phyloP scores from a whole-genome alignment of 2,113 vertebrate genomes.

The Beaufortia kweichowensis region DNA sequence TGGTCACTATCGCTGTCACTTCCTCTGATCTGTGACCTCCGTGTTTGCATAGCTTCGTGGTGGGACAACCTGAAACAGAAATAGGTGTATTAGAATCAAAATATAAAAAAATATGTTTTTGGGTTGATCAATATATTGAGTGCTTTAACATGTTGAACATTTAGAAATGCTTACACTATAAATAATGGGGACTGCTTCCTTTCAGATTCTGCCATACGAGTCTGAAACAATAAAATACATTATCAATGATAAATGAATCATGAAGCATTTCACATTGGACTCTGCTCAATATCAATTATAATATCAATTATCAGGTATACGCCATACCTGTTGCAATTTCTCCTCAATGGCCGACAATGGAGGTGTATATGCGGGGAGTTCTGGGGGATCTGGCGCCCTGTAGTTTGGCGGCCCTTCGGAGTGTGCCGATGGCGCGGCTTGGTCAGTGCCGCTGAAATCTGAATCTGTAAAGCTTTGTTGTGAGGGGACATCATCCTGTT shows the following conservation, averaged over 20 bases:
- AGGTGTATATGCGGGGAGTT: conserved; percentile 32
- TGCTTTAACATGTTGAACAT: background rate
- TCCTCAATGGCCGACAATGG: conserved; percentile 68
- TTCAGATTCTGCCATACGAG: conserved; percentile 56
- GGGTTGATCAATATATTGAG: background rate
- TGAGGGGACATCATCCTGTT: conserved; percentile 49
- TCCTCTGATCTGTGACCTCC: conserved; percentile 82
- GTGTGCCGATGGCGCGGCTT: conserved; percentile 40
- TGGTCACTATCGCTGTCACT: conserved; percentile 81
- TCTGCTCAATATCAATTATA: no score
- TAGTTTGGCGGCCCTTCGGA: conserved; percentile 74
- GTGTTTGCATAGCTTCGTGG: conserved; percentile 78
- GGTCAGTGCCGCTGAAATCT: conserved; percentile 62
- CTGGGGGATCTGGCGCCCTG: conserved; percentile 67
- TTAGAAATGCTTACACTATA: conserved; percentile 69
- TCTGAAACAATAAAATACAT: conserved; percentile 57
- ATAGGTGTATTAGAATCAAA: background rate
- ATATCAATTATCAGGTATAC: background rate
- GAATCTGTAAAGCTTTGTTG: conserved; percentile 70
- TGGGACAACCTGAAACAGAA: conserved; percentile 75
- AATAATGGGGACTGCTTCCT: conserved; percentile 61
- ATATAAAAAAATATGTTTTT: background rate
- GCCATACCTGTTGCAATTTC: conserved; percentile 68
- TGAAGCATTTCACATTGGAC: background rate
- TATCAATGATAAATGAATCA: background rate